Percentiles rank a stretch among this genome's conserved stretches.
phyloP scores from a whole-genome alignment of 2,797 vertebrate genomes.

The Atherinosoma microstoma region DNA sequence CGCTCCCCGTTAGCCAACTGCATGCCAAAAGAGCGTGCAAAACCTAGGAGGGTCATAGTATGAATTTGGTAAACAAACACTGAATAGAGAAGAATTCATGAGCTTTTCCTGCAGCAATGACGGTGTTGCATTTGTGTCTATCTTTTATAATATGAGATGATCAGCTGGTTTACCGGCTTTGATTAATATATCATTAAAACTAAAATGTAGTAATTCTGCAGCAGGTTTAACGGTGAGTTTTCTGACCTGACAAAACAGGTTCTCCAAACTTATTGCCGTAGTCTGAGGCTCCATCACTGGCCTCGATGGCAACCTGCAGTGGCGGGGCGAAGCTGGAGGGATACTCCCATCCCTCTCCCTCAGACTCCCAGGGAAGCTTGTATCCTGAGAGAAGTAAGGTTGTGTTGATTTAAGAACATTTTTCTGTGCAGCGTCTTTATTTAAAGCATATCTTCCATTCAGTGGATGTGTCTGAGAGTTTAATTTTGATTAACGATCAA shows the following conservation, averaged over 20 bases:
- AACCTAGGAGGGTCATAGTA: slow-evolving; percentile 78
- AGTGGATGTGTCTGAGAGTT: neutral
- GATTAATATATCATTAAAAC: neutral
- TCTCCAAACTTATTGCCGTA: slow-evolving; percentile 97
- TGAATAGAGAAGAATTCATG: neutral
- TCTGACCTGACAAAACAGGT: slow-evolving; percentile 88
- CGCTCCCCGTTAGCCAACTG: slow-evolving; percentile 84
- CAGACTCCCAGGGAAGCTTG: slow-evolving; percentile 90
- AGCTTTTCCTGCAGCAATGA: neutral
- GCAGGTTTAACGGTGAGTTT: accelerated
- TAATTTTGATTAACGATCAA: neutral
- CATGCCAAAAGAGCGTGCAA: slow-evolving; percentile 92
- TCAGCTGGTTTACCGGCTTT: neutral
- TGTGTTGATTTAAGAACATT: neutral
- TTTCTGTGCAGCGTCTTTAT: neutral
- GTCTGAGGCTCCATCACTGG: slow-evolving; percentile 93
- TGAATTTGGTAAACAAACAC: neutral
- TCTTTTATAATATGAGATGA: neutral
- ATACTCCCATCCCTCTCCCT: slow-evolving; percentile 86
- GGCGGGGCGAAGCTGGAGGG: slow-evolving; percentile 89
- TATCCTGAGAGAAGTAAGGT: slow-evolving; percentile 81
- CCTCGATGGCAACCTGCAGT: slow-evolving; percentile 90
- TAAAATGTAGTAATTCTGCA: neutral
- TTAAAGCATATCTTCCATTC: accelerated
- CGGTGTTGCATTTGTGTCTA: neutral